phyloP scores from a whole-genome alignment of 2,888 invertebrate genomes.

The Phragmatobia fuliginosa region DNA sequence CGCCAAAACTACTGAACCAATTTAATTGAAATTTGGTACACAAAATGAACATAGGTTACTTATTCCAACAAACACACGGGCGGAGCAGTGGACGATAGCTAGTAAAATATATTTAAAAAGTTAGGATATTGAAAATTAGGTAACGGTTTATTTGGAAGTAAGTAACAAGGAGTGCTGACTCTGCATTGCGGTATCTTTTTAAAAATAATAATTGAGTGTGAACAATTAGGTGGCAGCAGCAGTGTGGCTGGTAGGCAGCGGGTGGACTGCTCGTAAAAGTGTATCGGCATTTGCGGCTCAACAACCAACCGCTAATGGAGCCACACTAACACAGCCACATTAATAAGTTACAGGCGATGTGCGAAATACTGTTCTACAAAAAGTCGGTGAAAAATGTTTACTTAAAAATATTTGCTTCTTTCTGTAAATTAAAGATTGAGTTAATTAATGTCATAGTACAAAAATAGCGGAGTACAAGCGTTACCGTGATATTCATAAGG shows the following conservation, averaged over 20 bases:
- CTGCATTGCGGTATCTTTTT: not conserved
- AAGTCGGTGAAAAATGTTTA: not conserved
- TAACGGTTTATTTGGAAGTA: not conserved
- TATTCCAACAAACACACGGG: too few relatives aligned
- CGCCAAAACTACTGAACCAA: too few relatives aligned
- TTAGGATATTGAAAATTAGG: not conserved
- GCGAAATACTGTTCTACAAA: constrained; percentile 15
- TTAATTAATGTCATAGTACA: not conserved
- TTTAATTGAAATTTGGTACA: too few relatives aligned
- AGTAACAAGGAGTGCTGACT: not conserved
- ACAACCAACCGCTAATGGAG: constrained; percentile 53
- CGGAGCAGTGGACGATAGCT: too few relatives aligned
- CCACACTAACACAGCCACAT: constrained; percentile 29
- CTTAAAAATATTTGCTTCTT: not conserved
- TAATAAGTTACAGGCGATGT: constrained; percentile 23
- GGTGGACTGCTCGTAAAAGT: constrained; percentile 36
- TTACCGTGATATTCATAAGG: not conserved
- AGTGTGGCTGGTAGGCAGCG: not conserved
- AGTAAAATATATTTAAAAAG: too few relatives aligned
- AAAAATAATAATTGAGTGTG: not conserved
- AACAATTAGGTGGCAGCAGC: not conserved
- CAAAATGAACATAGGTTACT: too few relatives aligned
- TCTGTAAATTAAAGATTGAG: not conserved
- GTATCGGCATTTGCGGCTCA: constrained; percentile 43
- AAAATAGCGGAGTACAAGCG: not conserved